Evolutionary conservation across 2,888 invertebrate genomes (phyloP).

Genomic region (Leucophenga maculata): DNA sequence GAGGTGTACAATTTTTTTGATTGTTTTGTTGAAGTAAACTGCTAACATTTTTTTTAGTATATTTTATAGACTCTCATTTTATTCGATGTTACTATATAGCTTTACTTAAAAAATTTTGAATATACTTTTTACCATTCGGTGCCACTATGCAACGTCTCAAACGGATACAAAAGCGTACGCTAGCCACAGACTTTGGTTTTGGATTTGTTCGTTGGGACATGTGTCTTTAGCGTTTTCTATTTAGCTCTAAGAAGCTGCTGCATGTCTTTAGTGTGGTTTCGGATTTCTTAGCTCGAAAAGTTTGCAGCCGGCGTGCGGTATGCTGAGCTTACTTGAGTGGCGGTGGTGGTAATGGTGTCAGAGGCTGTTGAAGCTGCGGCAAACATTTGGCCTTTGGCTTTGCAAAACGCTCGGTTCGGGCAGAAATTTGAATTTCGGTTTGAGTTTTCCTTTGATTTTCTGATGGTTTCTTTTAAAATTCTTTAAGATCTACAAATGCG

Average conservation of each 20-base stretch:
- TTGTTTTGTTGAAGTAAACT: no score
- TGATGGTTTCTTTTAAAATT: slow-evolving; percentile 56
- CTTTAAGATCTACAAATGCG: slow-evolving; percentile 67
- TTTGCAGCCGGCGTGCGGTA: slow-evolving; percentile 42
- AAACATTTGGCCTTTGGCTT: slow-evolving; percentile 28
- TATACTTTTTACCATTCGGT: not conserved
- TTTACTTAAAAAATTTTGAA: not conserved
- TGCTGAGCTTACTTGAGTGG: slow-evolving; percentile 8
- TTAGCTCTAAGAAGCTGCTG: no score
- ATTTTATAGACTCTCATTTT: no score
- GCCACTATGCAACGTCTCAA: not conserved
- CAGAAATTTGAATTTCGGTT: slow-evolving; percentile 38
- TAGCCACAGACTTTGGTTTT: slow-evolving; percentile 2
- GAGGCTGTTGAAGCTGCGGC: not conserved
- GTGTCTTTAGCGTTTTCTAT: not conserved
- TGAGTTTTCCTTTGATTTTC: slow-evolving; percentile 44
- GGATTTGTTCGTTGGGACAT: not conserved
- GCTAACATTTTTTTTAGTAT: no score
- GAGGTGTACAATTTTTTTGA: no score
- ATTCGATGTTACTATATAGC: no score
- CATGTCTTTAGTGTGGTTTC: slow-evolving; percentile 63
- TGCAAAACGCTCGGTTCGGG: slow-evolving; percentile 28
- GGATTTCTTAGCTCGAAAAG: slow-evolving; percentile 60
- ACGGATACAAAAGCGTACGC: not conserved
- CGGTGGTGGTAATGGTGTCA: not conserved